Percentiles rank a stretch among this genome's conserved stretches.
These are phyloP conservation scores for Heliconius himera DNA, from an alignment of 1,140 invertebrate species.

Conservation along the genomic window DNA sequence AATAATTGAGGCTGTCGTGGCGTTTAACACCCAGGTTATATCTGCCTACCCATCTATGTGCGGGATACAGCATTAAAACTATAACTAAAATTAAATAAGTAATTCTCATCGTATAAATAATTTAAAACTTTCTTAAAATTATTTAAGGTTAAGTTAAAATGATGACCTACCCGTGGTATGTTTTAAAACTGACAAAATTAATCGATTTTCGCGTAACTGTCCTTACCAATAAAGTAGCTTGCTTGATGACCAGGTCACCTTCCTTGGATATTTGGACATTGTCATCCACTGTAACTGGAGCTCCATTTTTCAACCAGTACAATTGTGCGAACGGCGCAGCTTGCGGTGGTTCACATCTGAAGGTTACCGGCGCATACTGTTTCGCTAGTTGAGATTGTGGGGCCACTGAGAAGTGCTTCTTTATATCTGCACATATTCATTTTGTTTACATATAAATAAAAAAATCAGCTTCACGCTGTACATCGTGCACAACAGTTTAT, in stretches of 20 bases:
- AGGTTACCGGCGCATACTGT: slow-evolving; percentile 91
- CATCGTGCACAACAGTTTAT: no score
- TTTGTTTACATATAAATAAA: background rate
- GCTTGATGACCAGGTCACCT: slow-evolving; percentile 93
- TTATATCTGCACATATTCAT: slow-evolving; percentile 84
- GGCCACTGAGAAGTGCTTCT: slow-evolving; percentile 91
- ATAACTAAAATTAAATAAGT: no score
- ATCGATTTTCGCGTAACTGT: background rate
- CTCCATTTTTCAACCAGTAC: slow-evolving; percentile 91
- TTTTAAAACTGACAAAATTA: no score
- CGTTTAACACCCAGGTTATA: background rate
- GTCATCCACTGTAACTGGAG: slow-evolving; percentile 83
- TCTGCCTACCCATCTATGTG: background rate
- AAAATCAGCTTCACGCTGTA: no score
- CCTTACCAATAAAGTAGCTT: slow-evolving; percentile 89
- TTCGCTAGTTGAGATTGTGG: slow-evolving; percentile 93
- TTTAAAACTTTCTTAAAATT: no score
- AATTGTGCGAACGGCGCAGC: slow-evolving; percentile 93
- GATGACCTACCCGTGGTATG: no score
- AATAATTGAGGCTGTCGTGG: no score
- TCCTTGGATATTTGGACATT: slow-evolving; percentile 90
- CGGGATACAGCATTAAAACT: background rate
- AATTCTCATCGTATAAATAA: no score
- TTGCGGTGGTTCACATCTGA: slow-evolving; percentile 94
- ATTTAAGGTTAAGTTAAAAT: no score